These are phyloP conservation scores for Neostethus bicornis DNA, from an alignment of 2,797 vertebrate species.

Conservation along the genomic window DNA sequence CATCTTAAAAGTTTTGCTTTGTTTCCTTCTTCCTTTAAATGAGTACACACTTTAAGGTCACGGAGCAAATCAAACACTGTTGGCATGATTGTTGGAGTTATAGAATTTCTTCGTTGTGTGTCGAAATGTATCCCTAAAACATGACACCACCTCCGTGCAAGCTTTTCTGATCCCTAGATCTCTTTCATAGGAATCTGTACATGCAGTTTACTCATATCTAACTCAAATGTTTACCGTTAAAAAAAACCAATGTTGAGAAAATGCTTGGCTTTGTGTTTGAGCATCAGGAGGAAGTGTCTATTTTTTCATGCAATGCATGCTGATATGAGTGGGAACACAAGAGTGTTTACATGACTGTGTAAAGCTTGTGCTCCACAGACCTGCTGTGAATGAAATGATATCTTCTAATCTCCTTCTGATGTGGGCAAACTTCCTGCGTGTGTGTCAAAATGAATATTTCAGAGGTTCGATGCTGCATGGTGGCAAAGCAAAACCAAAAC, in stretches of 20 bases:
- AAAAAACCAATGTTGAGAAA: constrained; percentile 1
- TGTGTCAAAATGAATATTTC: constrained; percentile 69
- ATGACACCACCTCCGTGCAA: constrained; percentile 12
- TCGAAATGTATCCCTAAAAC: constrained; percentile 17
- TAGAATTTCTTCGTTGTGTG: constrained; percentile 30
- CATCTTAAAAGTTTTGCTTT: constrained; percentile 24
- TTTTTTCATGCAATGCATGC: neutral
- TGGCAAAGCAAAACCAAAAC: constrained; percentile 57
- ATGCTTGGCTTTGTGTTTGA: neutral
- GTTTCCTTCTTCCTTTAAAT: constrained; percentile 30
- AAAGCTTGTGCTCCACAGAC: constrained; percentile 20
- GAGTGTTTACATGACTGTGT: neutral
- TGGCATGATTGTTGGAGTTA: constrained; percentile 36
- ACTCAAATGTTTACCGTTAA: neutral
- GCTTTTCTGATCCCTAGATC: constrained; percentile 10
- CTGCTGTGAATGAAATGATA: constrained; percentile 45
- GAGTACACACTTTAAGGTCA: constrained; percentile 43
- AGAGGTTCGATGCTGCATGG: constrained; percentile 52
- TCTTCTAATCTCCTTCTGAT: constrained; percentile 54
- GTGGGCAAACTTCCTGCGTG: constrained; percentile 44
- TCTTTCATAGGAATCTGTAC: neutral
- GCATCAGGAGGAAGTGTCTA: neutral
- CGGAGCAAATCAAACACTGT: constrained; percentile 48
- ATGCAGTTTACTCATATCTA: neutral
- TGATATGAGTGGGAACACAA: neutral